A percentile compares a stretch with the other conserved stretches of the same genome.
Evolutionary conservation across 2,113 vertebrate species (phyloP).

Genomic region (Trogon surrucura): DNA sequence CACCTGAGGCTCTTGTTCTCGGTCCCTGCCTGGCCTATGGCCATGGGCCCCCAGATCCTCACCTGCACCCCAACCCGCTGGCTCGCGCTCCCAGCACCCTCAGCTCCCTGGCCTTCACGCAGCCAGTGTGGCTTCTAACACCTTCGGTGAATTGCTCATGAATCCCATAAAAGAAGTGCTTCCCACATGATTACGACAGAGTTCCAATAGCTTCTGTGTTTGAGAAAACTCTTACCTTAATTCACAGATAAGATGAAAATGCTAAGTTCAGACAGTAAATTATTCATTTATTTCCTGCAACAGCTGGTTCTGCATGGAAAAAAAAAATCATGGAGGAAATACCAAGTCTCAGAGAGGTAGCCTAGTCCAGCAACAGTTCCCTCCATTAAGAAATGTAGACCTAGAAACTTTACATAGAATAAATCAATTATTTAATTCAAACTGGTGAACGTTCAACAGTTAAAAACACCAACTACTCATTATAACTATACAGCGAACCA

Average conservation of each 20-base stretch:
- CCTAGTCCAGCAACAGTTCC: background rate
- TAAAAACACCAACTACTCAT: background rate
- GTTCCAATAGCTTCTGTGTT: background rate
- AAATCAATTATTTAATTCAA: background rate
- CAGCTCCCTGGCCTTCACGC: background rate
- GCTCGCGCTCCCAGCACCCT: background rate
- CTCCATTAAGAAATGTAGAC: background rate
- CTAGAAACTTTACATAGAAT: background rate
- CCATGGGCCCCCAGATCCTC: background rate
- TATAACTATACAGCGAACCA: background rate
- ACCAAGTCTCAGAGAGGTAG: background rate
- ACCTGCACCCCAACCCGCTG: fast-evolving
- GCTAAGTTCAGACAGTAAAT: background rate
- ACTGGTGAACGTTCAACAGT: background rate
- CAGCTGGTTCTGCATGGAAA: background rate
- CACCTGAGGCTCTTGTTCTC: background rate
- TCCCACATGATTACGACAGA: background rate
- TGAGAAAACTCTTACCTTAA: background rate
- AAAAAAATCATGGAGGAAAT: background rate
- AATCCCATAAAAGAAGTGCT: background rate
- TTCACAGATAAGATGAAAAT: background rate
- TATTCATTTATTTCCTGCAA: background rate
- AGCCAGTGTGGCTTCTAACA: background rate
- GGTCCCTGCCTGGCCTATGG: background rate
- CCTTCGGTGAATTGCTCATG: background rate